A percentile compares a stretch with the other conserved stretches of the same genome.
Conservation (phyloP, 2,113 vertebrate species). For the Fulmarus glacialis region DNA sequence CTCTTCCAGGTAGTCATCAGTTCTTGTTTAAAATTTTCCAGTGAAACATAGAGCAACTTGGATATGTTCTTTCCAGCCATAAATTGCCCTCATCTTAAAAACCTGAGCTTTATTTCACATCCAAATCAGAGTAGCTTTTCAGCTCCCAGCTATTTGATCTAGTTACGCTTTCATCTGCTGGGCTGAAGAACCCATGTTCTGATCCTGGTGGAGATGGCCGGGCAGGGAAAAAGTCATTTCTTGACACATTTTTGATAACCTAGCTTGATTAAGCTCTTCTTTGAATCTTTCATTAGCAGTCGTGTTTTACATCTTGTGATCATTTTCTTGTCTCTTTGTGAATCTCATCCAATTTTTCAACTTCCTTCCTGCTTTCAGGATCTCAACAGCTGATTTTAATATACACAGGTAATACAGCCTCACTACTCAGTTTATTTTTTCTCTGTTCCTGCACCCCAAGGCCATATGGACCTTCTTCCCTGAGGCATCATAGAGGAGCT, state of each 20-base stretch:
- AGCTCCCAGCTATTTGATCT: not conserved
- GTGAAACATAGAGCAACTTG: not conserved
- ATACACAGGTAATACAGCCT: not conserved
- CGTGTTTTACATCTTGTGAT: not conserved
- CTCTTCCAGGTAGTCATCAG: not conserved
- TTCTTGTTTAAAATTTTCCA: not conserved
- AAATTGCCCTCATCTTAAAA: not conserved
- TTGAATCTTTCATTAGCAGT: not conserved
- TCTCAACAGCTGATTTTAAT: not conserved
- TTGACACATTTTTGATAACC: not conserved
- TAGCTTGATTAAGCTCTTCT: not conserved
- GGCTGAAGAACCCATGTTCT: not conserved
- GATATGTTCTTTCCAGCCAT: not conserved
- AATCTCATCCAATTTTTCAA: not conserved
- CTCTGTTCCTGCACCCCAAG: not conserved
- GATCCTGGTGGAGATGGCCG: not conserved
- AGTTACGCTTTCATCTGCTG: not conserved
- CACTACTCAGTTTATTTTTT: not conserved
- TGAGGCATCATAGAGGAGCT: not conserved
- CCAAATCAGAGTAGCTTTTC: not conserved
- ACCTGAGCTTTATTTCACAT: not conserved
- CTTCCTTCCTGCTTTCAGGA: not conserved
- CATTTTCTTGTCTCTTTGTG: not conserved
- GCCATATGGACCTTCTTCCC: not conserved
- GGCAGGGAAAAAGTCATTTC: not conserved